These are phyloP conservation scores for Zaprionus obscuricornis DNA, from an alignment of 2,888 invertebrate species.

Conservation along the genomic window DNA sequence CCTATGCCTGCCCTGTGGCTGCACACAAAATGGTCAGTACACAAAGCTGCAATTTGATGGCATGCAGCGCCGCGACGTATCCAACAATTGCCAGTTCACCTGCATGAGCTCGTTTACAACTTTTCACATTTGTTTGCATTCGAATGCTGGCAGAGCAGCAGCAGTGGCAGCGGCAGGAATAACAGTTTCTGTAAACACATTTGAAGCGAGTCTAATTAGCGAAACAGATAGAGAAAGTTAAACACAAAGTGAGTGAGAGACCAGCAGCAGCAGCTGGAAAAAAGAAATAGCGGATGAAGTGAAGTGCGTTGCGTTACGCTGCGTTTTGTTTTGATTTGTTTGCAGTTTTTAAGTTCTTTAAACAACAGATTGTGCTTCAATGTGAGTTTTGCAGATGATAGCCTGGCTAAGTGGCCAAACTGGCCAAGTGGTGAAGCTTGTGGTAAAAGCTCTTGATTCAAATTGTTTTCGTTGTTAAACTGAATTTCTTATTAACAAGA, in stretches of 20 bases:
- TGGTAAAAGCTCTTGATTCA: not conserved
- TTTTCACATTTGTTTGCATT: conserved; percentile 23
- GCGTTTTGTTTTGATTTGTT: conserved; percentile 4
- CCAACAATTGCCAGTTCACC: conserved; percentile 10
- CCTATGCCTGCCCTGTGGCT: no score
- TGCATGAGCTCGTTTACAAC: conserved; percentile 11
- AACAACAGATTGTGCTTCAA: no score
- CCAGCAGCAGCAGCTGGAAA: not conserved
- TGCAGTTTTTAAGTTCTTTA: not conserved
- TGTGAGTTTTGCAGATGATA: no score
- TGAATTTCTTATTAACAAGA: conserved; percentile 19
- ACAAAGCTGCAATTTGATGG: not conserved
- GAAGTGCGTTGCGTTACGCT: no score
- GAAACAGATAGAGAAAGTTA: conserved; percentile 8
- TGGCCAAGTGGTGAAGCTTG: no score
- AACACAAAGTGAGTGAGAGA: not conserved
- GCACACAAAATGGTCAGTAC: conserved; percentile 9
- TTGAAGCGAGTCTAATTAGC: conserved; percentile 39
- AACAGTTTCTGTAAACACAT: conserved; percentile 33
- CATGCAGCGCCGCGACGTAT: no score
- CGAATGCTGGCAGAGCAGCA: conserved; percentile 18
- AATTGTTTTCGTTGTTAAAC: conserved; percentile 12
- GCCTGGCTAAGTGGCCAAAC: no score
- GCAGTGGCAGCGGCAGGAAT: no score
- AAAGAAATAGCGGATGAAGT: no score